These are phyloP conservation scores for Zaprionus nigranus DNA, from an alignment of 1,140 invertebrate species.

Conservation along the genomic window DNA sequence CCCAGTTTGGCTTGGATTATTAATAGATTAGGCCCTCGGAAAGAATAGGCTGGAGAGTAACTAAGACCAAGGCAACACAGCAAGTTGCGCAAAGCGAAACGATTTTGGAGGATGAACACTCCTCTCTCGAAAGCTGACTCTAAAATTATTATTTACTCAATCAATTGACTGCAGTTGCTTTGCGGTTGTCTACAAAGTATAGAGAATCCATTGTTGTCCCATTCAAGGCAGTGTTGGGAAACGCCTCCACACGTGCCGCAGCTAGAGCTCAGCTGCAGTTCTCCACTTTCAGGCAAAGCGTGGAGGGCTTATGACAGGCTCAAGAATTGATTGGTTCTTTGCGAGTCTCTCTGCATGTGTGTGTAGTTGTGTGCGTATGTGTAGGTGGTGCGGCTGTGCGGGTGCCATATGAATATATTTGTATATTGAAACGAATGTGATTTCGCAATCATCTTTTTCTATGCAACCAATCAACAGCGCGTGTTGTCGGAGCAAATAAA, in stretches of 20 bases:
- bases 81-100: background rate
- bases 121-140: background rate
- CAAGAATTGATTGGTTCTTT: conserved; percentile 26
- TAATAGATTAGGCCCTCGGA: conserved; percentile 27
- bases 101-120: background rate
- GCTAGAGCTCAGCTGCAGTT: conserved; percentile 18
- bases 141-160: background rate
- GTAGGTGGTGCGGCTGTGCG: conserved; percentile 4
- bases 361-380: conserved; percentile 5
- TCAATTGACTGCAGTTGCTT: background rate
- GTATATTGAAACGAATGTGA: conserved; percentile 17
- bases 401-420: conserved; percentile 17
- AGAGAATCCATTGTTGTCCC: background rate
- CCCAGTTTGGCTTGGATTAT: conserved; percentile 28
- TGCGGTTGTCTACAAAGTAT: background rate
- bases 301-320: conserved; percentile 23
- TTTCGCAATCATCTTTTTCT: conserved; percentile 21
- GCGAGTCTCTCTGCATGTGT: background rate
- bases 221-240: background rate
- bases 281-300: background rate
- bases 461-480: conserved; percentile 27
- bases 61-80: conserved; percentile 6
- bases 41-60: background rate
- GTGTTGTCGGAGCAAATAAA: conserved; percentile 23
- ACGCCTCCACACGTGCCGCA: background rate